Conservation (phyloP, 2,888 invertebrate species). For the Ophion costatus region DNA sequence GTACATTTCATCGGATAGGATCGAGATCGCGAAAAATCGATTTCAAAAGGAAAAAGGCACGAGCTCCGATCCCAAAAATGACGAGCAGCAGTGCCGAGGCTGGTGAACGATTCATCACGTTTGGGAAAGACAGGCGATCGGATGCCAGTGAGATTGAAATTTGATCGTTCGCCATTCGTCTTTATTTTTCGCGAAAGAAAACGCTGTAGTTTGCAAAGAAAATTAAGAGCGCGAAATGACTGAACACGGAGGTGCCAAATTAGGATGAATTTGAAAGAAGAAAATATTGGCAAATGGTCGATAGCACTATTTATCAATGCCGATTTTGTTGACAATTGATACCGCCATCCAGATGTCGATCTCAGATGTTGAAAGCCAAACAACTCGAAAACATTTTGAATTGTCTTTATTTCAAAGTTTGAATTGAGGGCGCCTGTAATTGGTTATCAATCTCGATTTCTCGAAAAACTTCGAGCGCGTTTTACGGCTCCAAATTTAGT, state of each 20-base stretch:
- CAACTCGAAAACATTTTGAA: background rate
- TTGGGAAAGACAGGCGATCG: conserved; percentile 37
- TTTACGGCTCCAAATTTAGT: no score
- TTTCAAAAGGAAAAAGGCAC: conserved; percentile 67
- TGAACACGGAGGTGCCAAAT: no score
- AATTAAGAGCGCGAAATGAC: background rate
- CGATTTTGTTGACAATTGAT: background rate
- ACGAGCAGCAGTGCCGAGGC: conserved; percentile 10
- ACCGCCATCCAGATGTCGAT: background rate
- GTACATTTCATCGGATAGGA: conserved; percentile 39
- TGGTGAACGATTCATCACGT: conserved; percentile 12
- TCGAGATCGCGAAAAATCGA: conserved; percentile 60
- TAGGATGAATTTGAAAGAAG: no score
- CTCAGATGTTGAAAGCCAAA: background rate
- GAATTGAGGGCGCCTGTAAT: background rate
- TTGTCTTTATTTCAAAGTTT: no score
- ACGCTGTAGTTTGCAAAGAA: background rate
- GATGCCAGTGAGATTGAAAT: conserved; percentile 71
- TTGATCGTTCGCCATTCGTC: conserved; percentile 25
- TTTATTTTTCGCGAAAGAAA: conserved; percentile 1
- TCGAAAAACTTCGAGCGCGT: no score
- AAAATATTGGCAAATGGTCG: background rate
- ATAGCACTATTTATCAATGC: background rate
- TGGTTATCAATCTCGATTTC: background rate
- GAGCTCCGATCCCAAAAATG: conserved; percentile 63